Evolutionary conservation across 2,797 vertebrate genomes (phyloP).

Genomic region (Neosalanx taihuensis): DNA sequence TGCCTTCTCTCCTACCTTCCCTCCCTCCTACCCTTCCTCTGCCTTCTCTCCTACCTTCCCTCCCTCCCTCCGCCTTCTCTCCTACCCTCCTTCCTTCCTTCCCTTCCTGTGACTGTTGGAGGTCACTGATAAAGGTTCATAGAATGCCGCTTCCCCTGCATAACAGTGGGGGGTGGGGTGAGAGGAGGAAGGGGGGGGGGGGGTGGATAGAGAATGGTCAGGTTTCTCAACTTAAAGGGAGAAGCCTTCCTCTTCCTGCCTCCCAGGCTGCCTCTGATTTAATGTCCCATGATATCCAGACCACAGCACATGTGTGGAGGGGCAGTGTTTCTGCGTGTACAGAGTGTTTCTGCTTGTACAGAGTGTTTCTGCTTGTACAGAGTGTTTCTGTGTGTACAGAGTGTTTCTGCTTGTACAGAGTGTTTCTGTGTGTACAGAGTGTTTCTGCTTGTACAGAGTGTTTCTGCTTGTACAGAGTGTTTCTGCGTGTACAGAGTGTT

Average conservation of each 20-base stretch:
- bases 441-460: too few relatives aligned
- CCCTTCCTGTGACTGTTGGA: conserved; percentile 49
- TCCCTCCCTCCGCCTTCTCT: background rate
- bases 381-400: too few relatives aligned
- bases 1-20: background rate
- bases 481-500: conserved; percentile 16
- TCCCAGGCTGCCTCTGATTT: conserved; percentile 20
- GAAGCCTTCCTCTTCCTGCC: background rate
- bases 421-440: background rate
- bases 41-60: background rate
- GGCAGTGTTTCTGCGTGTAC: conserved; percentile 20
- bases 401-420: too few relatives aligned
- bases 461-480: background rate
- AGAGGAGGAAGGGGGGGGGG: background rate
- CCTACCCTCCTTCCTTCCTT: conserved; percentile 8
- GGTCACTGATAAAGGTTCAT: conserved; percentile 39
- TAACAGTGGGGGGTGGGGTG: background rate
- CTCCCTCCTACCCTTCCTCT: conserved; percentile 4
- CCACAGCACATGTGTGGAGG: conserved; percentile 18
- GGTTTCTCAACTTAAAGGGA: conserved; percentile 29
- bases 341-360: conserved; percentile 1
- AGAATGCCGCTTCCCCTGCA: conserved; percentile 35
- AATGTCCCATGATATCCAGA: conserved; percentile 36
- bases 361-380: background rate
- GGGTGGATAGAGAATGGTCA: conserved; percentile 20